Base-by-base conservation (phyloP, 2,797 vertebrate genomes). In the Bradypus variegatus region DNA sequence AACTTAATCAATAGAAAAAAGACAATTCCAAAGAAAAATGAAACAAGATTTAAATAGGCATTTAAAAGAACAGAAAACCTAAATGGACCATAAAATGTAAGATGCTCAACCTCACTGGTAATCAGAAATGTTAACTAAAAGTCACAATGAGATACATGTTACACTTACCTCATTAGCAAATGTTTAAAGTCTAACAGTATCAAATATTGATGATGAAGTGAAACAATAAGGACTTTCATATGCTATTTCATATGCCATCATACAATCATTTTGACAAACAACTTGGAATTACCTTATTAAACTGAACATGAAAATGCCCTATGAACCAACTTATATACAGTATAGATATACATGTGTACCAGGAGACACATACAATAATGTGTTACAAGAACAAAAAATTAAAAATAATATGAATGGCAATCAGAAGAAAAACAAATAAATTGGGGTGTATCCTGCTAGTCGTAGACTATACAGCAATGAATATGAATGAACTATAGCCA, bases 21-120 rank as follows among this genome's bases (percentile, higher is more conserved):
- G 41, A 88, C 5, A 93, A 85, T 21, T 55, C n/a, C 55, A 87
- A 85, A 90, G 29, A 65, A 94, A 89, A 87, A 86, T 53, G 50
- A 86, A 77, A 82, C 3, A 84, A 81, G 67, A 92, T 19, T 87
- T 33, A 19, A 50, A 77, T 5, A 1, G 55, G 48, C 45, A 89
- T 5, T 27, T 16, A 27, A 76, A 76, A 88, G 45, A 78, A 94
- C 6, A 83, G 65, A 91, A 88, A 89, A 78, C 9, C 58, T 80
- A 72, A 83, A 53, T 12, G 27, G 80, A 69, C 3, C 27, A 73
- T 21, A 70, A 14, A 41, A 36, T 50, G 53, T 53, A 90, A 73
- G 62, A 86, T 6, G 2, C 25, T 86, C 77, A 48, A 72, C 25
- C 70, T 84, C 45, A 65, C 45, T 65, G 89, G 78, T 78, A 90